Evolutionary conservation across 2,888 invertebrate species (phyloP), one percentile per base, ranked within the genome.

Genomic region (Calephelis perditalis): DNA sequence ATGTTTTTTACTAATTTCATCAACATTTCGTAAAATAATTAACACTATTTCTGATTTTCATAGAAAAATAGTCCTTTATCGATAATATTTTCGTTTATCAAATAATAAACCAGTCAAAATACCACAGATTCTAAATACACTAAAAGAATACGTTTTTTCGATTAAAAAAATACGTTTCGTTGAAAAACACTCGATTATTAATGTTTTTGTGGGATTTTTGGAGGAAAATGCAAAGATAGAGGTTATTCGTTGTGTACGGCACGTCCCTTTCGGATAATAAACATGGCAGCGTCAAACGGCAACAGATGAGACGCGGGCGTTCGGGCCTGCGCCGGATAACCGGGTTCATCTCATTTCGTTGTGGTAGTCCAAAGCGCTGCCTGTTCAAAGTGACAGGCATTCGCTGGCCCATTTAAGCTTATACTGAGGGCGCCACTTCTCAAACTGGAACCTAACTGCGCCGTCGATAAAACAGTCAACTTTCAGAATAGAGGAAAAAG

Each of bases 261-360:
- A 86, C 84, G 86, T 84, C 87, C 83, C 82, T 84, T 81, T 81
- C 76, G 78, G 77, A 80, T 82, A 80, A 89, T 89, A 88, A 88
- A 87, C 89, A 90, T 89, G 87, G 87, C 88, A 86, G 86, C 81
- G 79, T 71, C 79, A 75, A 65, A 63, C 63, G 82, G 86, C 86
- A 89, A 87, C 88, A 88, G 88, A 87, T 89, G 89, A 79, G 82
- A 86, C 86, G 85, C 86, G 84, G 84, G 84, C 82, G 81, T 73
- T 76, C 84, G 82, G 70, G 80, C 84, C 86, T 88, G 87, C 87
- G 87, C 86, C 85, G 71, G 74, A 73, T 71, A 73, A 71, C 75
- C 77, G 74, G 68, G 73, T 73, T 86, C 85, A 86, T 86, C 82
- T 85, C 88, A 85, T 87, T 77, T 77, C 81, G 75, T 45, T 69